Evolutionary conservation across 2,888 invertebrate genomes (phyloP).

Genomic region (Mesorhabditis sp.): DNA sequence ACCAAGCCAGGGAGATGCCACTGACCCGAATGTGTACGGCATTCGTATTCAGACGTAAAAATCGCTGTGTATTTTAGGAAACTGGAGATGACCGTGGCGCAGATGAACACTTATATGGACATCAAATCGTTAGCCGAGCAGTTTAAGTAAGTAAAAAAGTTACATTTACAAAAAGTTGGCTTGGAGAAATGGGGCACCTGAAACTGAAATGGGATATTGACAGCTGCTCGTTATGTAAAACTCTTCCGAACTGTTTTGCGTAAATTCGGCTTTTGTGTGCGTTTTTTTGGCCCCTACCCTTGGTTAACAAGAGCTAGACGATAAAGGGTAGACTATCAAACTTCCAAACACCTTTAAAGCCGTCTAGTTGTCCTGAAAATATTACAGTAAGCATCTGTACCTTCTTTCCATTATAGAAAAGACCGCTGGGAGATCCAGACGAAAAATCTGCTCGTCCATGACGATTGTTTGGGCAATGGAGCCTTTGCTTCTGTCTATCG

Average conservation of each 20-base stretch:
- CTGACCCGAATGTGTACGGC: not conserved
- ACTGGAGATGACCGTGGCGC: not conserved
- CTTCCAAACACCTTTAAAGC: too few species aligned
- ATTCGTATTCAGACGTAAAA: too few species aligned
- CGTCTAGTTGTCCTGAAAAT: too few species aligned
- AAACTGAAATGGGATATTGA: too few species aligned
- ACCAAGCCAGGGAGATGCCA: not conserved
- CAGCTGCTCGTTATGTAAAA: too few species aligned
- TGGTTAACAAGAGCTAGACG: too few species aligned
- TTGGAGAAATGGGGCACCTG: too few species aligned
- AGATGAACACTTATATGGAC: constrained; percentile 33
- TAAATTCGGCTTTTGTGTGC: not conserved
- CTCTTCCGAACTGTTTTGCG: not conserved
- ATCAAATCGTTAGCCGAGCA: constrained; percentile 26
- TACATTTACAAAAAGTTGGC: not conserved
- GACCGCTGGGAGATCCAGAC: constrained; percentile 42
- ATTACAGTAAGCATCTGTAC: too few species aligned
- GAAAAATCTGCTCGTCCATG: constrained; percentile 34
- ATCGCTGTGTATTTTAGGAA: not conserved
- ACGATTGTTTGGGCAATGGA: constrained; percentile 40
- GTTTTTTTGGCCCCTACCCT: too few species aligned
- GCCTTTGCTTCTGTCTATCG: constrained; percentile 48
- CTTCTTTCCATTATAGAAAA: constrained; percentile 17
- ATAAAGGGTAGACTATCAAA: too few species aligned
- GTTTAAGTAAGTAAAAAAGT: constrained; percentile 15